Conservation (phyloP, 2,113 vertebrate species). For the Malurus alboscapulatus region DNA sequence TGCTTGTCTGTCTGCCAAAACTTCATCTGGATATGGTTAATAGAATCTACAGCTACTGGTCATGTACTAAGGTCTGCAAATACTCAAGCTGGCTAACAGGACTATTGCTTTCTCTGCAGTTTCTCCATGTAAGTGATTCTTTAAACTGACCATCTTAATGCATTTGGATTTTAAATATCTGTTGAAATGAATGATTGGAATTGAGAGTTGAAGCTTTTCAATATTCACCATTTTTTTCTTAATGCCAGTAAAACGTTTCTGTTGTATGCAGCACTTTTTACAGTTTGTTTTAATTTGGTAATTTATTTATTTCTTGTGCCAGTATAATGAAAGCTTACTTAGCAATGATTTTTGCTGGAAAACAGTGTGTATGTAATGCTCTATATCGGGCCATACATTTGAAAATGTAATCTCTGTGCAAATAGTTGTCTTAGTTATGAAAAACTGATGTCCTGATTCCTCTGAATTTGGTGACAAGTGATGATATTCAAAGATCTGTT, state of each 20-base stretch:
- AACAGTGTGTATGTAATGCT: conserved; percentile 26
- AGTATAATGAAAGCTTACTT: conserved; percentile 72
- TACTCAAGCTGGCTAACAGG: conserved; percentile 19
- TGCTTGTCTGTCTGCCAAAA: not conserved
- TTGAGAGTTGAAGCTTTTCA: not conserved
- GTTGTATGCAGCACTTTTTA: conserved; percentile 48
- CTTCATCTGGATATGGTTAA: not conserved
- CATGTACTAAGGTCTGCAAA: not conserved
- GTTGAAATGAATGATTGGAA: not conserved
- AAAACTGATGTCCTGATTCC: conserved; percentile 56
- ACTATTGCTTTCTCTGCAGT: not conserved
- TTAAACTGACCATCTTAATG: not conserved
- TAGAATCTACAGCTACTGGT: not conserved
- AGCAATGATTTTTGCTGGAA: conserved; percentile 60
- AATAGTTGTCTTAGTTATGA: conserved; percentile 52
- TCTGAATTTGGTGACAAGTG: conserved; percentile 54
- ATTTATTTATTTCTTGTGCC: conserved; percentile 62
- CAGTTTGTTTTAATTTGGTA: conserved; percentile 46
- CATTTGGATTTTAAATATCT: conserved; percentile 17
- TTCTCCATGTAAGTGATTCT: not conserved
- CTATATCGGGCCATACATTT: conserved; percentile 23
- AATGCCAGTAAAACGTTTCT: not conserved
- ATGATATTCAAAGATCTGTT: conserved; percentile 40
- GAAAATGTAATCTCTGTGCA: conserved; percentile 22
- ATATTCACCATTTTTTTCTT: conserved; percentile 49